phyloP scores from a whole-genome alignment of 1,140 invertebrate genomes.

The Lucilia sericata region DNA sequence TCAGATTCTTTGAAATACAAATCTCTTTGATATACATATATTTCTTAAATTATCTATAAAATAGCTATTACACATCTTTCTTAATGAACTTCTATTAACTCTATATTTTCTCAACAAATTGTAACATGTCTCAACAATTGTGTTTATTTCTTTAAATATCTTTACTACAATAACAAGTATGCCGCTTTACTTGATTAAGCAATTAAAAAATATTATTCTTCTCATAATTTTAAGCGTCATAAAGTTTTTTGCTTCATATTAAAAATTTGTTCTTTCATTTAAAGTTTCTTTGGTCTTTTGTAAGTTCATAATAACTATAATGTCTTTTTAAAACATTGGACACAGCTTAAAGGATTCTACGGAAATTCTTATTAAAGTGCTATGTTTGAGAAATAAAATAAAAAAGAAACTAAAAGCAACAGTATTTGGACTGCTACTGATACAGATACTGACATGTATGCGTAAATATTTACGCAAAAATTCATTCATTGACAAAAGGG shows the following conservation, averaged over 20 bases:
- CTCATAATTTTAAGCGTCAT: not conserved
- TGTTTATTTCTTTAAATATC: not conserved
- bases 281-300: not conserved
- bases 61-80: too few relatives aligned
- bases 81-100: too few relatives aligned
- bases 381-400: not conserved
- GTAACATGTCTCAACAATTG: not conserved
- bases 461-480: conserved; percentile 27
- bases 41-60: too few relatives aligned
- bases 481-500: conserved; percentile 17
- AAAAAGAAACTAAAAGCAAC: not conserved
- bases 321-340: conserved; percentile 5
- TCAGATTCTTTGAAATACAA: too few relatives aligned
- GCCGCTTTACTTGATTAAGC: not conserved
- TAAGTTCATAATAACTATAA: conserved; percentile 1
- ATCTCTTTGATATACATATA: too few relatives aligned
- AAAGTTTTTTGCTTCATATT: not conserved
- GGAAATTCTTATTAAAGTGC: conserved; percentile 17
- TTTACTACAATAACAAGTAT: not conserved
- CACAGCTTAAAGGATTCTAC: conserved; percentile 3
- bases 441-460: conserved; percentile 26
- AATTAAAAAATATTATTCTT: conserved; percentile 11
- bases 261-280: not conserved
- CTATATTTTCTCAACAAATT: too few relatives aligned
- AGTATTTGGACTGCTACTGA: conserved; percentile 15